A percentile compares a stretch with the other conserved stretches of the same genome.
These are phyloP conservation scores for Mionectes olivaceus DNA, from an alignment of 2,797 vertebrate genomes.

Conservation along the genomic window DNA sequence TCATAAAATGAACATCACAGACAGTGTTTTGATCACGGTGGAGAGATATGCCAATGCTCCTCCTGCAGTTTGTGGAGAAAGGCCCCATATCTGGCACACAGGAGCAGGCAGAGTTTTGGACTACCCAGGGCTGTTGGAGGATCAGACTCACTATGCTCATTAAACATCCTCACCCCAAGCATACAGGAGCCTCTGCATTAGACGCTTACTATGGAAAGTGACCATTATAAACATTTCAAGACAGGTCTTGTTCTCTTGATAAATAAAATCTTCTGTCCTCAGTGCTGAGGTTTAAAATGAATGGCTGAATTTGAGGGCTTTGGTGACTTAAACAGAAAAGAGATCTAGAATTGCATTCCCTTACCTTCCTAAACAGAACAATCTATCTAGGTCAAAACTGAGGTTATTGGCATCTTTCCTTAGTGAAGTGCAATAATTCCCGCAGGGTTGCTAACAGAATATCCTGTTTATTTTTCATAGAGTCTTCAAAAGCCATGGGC, in stretches of 20 bases:
- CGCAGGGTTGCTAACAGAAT: conserved; percentile 59
- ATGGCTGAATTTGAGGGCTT: conserved; percentile 40
- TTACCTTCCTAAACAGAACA: conserved; percentile 41
- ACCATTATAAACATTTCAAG: background rate
- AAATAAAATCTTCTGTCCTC: background rate
- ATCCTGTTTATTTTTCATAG: conserved; percentile 67
- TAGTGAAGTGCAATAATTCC: conserved; percentile 60
- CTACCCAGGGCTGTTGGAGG: background rate
- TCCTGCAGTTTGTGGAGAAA: background rate
- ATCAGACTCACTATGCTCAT: background rate
- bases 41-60: background rate
- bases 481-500: conserved; percentile 37
- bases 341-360: conserved; percentile 43
- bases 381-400: conserved; percentile 70
- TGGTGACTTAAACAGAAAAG: conserved; percentile 4
- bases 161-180: background rate
- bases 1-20: background rate
- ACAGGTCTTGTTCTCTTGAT: background rate
- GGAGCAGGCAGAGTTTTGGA: background rate
- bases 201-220: background rate
- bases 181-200: background rate
- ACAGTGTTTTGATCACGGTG: background rate
- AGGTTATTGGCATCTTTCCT: conserved; percentile 70
- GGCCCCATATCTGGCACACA: background rate
- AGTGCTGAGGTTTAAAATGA: background rate